Conservation (phyloP, 2,113 vertebrate genomes). For the Eretmochelys imbricata region DNA sequence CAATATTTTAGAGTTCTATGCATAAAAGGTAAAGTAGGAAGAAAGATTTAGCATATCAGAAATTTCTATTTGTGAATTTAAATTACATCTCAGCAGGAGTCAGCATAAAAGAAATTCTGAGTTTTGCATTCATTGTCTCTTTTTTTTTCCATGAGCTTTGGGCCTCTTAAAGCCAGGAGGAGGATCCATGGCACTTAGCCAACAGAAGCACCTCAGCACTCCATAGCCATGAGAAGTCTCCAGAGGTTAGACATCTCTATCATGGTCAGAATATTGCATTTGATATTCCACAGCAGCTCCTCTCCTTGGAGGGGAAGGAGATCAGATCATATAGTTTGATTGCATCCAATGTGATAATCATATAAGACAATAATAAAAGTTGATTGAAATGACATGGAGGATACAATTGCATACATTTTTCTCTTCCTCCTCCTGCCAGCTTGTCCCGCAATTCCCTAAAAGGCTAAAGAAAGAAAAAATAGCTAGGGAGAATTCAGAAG, state of each 20-base stretch:
- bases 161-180: not conserved
- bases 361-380: not conserved
- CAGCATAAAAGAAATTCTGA: not conserved
- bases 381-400: not conserved
- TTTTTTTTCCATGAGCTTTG: not conserved
- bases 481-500: not conserved
- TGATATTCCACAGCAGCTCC: not conserved
- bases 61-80: not conserved
- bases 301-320: not conserved
- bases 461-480: not conserved
- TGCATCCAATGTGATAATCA: not conserved
- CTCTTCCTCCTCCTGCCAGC: not conserved
- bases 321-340: not conserved
- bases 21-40: not conserved
- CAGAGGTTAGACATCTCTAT: not conserved
- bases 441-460: not conserved
- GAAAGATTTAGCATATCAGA: not conserved
- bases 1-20: not conserved
- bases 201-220: not conserved
- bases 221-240: not conserved
- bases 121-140: not conserved
- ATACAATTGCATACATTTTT: not conserved
- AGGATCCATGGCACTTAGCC: not conserved
- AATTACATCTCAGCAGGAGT: not conserved
- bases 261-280: not conserved